Evolutionary conservation across 2,888 invertebrate species (phyloP).

Genomic region (Lepeophtheirus nordmannii): DNA sequence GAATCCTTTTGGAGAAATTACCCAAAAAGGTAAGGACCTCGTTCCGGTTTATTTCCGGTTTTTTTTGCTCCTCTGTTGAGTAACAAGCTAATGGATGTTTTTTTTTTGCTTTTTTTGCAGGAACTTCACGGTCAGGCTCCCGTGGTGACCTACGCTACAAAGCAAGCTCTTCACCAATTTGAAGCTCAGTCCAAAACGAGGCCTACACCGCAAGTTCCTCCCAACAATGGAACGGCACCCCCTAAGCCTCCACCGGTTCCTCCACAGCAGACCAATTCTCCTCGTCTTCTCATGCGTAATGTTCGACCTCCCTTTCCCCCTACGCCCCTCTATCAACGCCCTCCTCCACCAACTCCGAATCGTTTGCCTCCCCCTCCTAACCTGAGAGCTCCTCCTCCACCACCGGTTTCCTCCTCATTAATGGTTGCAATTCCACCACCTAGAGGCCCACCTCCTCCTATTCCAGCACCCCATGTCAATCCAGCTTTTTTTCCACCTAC

Average conservation of each 20-base stretch:
- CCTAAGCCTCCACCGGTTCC: slow-evolving; percentile 33
- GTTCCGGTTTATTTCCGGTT: too few relatives aligned
- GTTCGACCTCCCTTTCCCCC: slow-evolving; percentile 28
- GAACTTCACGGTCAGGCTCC: slow-evolving; percentile 90
- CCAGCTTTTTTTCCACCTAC: not conserved
- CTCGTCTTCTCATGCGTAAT: slow-evolving; percentile 28
- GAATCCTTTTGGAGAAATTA: slow-evolving; percentile 76
- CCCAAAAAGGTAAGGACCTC: slow-evolving; percentile 48
- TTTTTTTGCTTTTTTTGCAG: slow-evolving; percentile 25
- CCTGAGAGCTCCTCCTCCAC: slow-evolving; percentile 41
- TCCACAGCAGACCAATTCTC: slow-evolving; percentile 24
- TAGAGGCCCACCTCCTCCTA: slow-evolving; percentile 29
- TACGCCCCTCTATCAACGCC: not conserved
- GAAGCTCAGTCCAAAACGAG: slow-evolving; percentile 82
- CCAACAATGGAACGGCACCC: slow-evolving; percentile 37
- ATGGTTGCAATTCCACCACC: slow-evolving; percentile 31
- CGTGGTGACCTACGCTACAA: slow-evolving; percentile 84
- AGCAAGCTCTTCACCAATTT: slow-evolving; percentile 67
- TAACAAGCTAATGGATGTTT: too few relatives aligned
- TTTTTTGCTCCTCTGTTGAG: too few relatives aligned
- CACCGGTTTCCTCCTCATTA: slow-evolving; percentile 42
- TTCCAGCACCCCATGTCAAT: slow-evolving; percentile 26
- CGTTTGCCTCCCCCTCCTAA: slow-evolving; percentile 39
- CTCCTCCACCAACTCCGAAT: slow-evolving; percentile 35
- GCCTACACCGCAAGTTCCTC: slow-evolving; percentile 46